Evolutionary conservation across 2,113 vertebrate species (phyloP).

Genomic region (Chlorodrepanis virens): DNA sequence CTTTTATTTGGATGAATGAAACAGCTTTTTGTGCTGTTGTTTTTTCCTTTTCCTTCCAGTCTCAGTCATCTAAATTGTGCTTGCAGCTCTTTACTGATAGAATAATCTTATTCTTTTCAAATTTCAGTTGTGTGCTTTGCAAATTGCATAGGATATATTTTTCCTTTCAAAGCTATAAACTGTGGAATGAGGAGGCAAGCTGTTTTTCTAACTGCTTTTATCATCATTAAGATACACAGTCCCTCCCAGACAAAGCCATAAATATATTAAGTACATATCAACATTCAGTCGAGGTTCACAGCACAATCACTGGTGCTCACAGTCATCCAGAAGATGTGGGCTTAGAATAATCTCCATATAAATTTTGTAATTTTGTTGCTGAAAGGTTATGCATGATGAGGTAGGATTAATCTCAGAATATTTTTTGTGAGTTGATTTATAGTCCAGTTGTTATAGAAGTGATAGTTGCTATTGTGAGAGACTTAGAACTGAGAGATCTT

Average conservation of each 20-base stretch:
- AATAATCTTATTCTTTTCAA: background rate
- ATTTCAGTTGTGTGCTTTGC: background rate
- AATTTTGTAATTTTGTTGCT: background rate
- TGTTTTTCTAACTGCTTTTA: conserved; percentile 8
- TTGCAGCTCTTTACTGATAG: background rate
- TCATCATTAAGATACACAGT: background rate
- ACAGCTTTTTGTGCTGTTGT: background rate
- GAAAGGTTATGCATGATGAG: background rate
- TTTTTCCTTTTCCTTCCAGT: background rate
- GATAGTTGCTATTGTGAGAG: background rate
- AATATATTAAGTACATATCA: background rate
- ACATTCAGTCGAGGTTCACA: background rate
- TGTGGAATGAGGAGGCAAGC: background rate
- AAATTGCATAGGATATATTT: background rate
- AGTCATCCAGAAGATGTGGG: background rate
- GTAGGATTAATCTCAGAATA: background rate
- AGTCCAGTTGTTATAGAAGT: background rate
- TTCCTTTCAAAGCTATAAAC: background rate
- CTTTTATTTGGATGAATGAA: background rate
- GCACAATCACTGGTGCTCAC: background rate
- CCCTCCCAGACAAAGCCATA: background rate
- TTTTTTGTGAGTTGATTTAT: background rate
- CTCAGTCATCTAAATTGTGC: background rate
- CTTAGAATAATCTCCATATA: background rate
- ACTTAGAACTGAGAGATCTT: background rate